These are phyloP conservation scores for Gephyroberyx darwinii DNA, from an alignment of 2,797 vertebrate genomes.

Conservation along the genomic window DNA sequence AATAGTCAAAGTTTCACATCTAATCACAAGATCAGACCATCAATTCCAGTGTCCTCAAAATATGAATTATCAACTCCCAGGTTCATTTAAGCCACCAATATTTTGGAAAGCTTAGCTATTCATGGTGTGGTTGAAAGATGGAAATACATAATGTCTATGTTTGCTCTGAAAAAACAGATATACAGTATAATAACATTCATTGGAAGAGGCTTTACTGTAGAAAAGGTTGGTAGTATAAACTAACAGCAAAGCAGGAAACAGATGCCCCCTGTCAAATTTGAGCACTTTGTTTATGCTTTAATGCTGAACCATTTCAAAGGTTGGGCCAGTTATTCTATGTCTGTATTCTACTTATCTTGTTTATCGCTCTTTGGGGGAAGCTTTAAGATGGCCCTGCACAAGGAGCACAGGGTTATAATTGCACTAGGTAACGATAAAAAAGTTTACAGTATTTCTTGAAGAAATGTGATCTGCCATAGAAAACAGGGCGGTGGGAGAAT, in stretches of 20 bases:
- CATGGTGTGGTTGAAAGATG: constrained; percentile 8
- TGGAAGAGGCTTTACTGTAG: neutral
- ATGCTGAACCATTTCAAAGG: constrained; percentile 57
- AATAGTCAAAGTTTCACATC: constrained; percentile 44
- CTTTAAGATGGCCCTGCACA: constrained; percentile 69
- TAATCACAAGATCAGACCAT: constrained; percentile 35
- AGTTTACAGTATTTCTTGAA: constrained; percentile 67
- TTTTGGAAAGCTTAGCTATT: constrained; percentile 21
- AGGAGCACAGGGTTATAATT: constrained; percentile 74
- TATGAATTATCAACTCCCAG: constrained; percentile 20
- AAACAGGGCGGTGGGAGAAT: constrained; percentile 50
- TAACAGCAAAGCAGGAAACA: constrained; percentile 10
- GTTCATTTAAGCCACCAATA: constrained; percentile 19
- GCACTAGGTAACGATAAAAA: constrained; percentile 74
- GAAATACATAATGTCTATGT: constrained; percentile 17
- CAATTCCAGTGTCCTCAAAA: neutral
- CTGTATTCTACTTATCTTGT: constrained; percentile 41
- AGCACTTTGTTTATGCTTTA: constrained; percentile 30
- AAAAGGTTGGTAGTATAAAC: constrained; percentile 19
- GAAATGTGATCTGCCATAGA: constrained; percentile 59
- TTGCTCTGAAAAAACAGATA: constrained; percentile 25
- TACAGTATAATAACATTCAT: neutral
- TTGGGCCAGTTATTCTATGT: constrained; percentile 45
- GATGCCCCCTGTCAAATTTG: constrained; percentile 38
- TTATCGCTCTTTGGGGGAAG: constrained; percentile 50